These are phyloP conservation scores for Coluber constrictor DNA, from an alignment of 2,797 vertebrate genomes.

Conservation along the genomic window DNA sequence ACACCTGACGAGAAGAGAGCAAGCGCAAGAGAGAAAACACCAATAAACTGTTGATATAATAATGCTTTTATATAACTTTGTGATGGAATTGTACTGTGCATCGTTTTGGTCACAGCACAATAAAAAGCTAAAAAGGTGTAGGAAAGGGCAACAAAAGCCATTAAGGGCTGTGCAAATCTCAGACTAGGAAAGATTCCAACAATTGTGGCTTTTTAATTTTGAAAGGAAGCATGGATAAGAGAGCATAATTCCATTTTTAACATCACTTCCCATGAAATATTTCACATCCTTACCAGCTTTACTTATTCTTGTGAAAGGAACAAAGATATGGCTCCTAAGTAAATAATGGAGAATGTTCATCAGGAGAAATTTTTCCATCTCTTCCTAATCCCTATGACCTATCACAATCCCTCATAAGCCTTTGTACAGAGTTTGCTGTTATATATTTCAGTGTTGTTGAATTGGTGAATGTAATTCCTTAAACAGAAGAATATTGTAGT, in stretches of 20 bases:
- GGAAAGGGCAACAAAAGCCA: neutral
- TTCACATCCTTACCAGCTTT: neutral
- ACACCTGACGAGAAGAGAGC: conserved; percentile 22
- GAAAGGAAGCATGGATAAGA: neutral
- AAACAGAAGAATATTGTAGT: neutral
- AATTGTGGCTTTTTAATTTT: rapidly evolving
- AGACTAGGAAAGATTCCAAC: neutral
- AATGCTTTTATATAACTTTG: neutral
- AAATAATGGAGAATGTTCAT: neutral
- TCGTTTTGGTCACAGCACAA: neutral
- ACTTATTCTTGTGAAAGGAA: neutral
- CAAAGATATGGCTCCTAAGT: neutral
- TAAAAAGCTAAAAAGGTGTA: neutral
- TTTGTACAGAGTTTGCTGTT: neutral
- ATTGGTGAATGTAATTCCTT: neutral
- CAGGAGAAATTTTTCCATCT: neutral
- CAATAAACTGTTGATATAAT: conserved; percentile 19
- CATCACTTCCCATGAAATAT: neutral
- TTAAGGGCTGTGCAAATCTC: neutral
- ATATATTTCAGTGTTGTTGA: neutral
- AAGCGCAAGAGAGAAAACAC: neutral
- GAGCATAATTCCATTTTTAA: neutral
- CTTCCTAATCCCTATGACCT: neutral
- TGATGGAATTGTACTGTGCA: neutral
- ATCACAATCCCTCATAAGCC: neutral